phyloP scores from a whole-genome alignment of 2,113 vertebrate species.

The Xiphophorus maculatus region DNA sequence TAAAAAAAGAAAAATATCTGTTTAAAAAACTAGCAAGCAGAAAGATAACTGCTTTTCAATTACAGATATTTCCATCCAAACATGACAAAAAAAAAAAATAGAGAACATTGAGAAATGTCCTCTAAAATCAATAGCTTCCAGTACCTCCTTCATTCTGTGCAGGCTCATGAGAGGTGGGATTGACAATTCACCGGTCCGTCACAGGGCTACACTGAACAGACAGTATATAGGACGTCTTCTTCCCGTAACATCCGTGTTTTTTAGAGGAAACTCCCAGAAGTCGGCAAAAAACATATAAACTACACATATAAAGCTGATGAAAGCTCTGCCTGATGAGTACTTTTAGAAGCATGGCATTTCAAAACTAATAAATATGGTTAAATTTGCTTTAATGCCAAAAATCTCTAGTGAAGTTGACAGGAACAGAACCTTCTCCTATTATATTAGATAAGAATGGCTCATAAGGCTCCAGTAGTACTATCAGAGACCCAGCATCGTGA shows the following conservation, averaged over 20 bases:
- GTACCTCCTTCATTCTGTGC: neutral
- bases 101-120: neutral
- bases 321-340: neutral
- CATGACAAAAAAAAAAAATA: neutral
- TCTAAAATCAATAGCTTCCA: neutral
- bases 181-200: no score
- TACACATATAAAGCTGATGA: no score
- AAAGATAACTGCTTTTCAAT: no score
- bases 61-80: neutral
- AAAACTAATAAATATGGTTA: neutral
- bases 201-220: no score
- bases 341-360: neutral
- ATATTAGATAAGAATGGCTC: neutral
- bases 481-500: neutral
- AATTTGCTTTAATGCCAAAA: neutral
- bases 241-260: no score
- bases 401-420: neutral
- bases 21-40: no score
- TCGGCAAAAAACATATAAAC: no score
- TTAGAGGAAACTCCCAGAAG: no score
- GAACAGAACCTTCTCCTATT: neutral
- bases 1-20: no score
- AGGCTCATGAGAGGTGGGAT: no score
- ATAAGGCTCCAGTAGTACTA: neutral
- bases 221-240: no score